These are phyloP conservation scores for Zele albiditarsus DNA, from an alignment of 2,888 invertebrate species.

Conservation along the genomic window DNA sequence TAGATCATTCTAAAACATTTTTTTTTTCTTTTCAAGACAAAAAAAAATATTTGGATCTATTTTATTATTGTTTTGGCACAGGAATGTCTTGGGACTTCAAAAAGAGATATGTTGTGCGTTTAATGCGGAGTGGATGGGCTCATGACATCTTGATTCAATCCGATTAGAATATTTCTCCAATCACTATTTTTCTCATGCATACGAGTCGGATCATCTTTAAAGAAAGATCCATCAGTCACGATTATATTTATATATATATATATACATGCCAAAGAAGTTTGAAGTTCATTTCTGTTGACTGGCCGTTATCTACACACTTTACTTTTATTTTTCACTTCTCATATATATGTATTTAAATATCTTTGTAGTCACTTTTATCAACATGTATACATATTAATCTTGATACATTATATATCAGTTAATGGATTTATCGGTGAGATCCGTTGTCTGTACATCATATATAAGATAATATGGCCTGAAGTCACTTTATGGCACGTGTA, in stretches of 20 bases:
- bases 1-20: constrained; percentile 2
- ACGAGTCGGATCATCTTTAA: constrained; percentile 4
- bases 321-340: constrained; percentile 3
- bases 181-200: not conserved
- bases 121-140: constrained; percentile 29
- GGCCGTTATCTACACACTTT: not conserved
- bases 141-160: constrained; percentile 25
- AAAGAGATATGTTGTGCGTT: not conserved
- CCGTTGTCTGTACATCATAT: constrained; percentile 33
- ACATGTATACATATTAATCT: constrained; percentile 32
- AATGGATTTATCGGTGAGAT: constrained; percentile 64
- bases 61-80: constrained; percentile 18
- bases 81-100: constrained; percentile 17
- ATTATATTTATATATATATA: not conserved
- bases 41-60: constrained; percentile 14
- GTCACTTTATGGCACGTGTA: constrained; percentile 54
- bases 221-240: constrained; percentile 27
- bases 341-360: not conserved
- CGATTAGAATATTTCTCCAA: constrained; percentile 33
- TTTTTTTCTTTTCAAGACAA: not conserved
- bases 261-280: constrained; percentile 14
- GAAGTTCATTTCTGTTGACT: constrained; percentile 1
- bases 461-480: constrained; percentile 44
- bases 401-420: constrained; percentile 52
- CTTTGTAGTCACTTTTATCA: constrained; percentile 27